Percentiles rank a stretch among this genome's conserved stretches.
Conservation (phyloP, 2,797 vertebrate species). For the Anabas testudineus region DNA sequence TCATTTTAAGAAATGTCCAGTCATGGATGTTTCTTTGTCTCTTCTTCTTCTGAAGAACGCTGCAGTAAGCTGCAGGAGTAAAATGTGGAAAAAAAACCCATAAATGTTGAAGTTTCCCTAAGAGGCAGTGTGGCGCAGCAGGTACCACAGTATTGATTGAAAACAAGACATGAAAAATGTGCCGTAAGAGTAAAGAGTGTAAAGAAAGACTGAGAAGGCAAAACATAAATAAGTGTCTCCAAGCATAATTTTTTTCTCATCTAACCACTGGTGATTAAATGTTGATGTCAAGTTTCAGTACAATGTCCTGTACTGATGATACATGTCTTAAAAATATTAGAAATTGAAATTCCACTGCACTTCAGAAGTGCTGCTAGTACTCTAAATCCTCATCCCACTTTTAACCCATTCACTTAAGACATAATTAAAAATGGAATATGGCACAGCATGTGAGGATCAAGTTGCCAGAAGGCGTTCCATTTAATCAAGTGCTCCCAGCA, state of each 20-base stretch:
- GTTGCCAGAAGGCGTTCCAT: slow-evolving; percentile 54
- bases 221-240: slow-evolving; percentile 25
- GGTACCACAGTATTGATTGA: slow-evolving; percentile 48
- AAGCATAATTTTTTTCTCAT: slow-evolving; percentile 12
- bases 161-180: slow-evolving; percentile 50
- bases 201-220: slow-evolving; percentile 14
- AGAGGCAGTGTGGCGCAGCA: slow-evolving; percentile 66
- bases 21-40: slow-evolving; percentile 34
- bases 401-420: slow-evolving; percentile 20
- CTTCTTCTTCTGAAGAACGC: slow-evolving; percentile 27
- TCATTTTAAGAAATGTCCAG: slow-evolving; percentile 51
- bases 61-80: slow-evolving; percentile 37
- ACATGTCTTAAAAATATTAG: slow-evolving; percentile 13
- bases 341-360: slow-evolving; percentile 41
- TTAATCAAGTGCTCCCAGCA: slow-evolving; percentile 49
- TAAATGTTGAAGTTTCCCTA: slow-evolving; percentile 43
- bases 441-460: slow-evolving; percentile 70
- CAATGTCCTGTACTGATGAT: slow-evolving; percentile 10
- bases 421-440: slow-evolving; percentile 69
- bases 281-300: slow-evolving; percentile 31
- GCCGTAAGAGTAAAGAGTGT: slow-evolving; percentile 27
- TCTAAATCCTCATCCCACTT: slow-evolving; percentile 10
- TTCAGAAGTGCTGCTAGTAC: slow-evolving; percentile 32
- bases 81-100: slow-evolving; percentile 42
- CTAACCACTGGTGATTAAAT: not conserved